These are phyloP conservation scores for Melierax canorus DNA, from an alignment of 2,113 vertebrate species.

Conservation along the genomic window DNA sequence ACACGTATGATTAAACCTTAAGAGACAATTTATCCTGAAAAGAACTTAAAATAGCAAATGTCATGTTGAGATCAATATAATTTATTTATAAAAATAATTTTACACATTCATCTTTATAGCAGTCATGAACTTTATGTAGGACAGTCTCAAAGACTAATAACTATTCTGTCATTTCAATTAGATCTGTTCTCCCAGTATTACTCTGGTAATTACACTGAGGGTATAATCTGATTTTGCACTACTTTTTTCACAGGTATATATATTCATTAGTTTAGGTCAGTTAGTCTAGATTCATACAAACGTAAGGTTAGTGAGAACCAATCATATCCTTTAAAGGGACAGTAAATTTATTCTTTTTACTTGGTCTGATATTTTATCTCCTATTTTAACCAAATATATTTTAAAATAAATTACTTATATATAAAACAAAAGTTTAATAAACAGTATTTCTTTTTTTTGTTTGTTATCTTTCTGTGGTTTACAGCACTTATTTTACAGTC, in stretches of 20 bases:
- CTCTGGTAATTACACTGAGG: neutral
- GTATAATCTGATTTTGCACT: neutral
- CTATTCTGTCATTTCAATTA: neutral
- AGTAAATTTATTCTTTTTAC: neutral
- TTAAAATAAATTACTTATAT: neutral
- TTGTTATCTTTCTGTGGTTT: neutral
- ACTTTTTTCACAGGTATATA: neutral
- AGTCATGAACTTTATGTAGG: constrained; percentile 19
- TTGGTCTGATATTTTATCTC: neutral
- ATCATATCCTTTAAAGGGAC: neutral
- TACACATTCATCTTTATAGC: neutral
- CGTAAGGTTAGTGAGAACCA: neutral
- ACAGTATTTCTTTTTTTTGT: neutral
- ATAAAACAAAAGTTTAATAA: neutral
- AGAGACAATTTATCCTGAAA: neutral
- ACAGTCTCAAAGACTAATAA: constrained; percentile 12
- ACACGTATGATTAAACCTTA: neutral
- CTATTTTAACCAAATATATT: neutral
- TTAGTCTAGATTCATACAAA: neutral
- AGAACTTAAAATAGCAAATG: neutral
- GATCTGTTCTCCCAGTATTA: neutral
- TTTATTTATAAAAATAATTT: constrained; percentile 35
- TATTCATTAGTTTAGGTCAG: neutral
- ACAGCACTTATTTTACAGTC: neutral
- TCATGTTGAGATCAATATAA: neutral